phyloP scores from a whole-genome alignment of 2,888 invertebrate species.

The Hermaeophaga mercurialis region DNA sequence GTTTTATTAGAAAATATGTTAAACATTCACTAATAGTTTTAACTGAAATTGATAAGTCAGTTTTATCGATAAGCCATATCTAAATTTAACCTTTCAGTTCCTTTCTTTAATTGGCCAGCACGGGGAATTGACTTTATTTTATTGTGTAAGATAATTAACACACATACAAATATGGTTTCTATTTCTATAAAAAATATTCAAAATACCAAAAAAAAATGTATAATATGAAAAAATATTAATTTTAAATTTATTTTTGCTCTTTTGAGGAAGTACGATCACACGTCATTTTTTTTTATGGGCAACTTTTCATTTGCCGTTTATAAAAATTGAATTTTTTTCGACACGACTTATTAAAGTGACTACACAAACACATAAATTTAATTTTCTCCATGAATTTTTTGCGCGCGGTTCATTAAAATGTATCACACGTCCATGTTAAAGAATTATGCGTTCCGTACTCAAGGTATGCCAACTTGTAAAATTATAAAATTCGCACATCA shows the following conservation, averaged over 20 bases:
- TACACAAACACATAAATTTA: too few relatives aligned
- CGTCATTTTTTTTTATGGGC: too few relatives aligned
- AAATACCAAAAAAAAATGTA: too few relatives aligned
- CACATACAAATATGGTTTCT: neutral
- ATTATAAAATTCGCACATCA: neutral
- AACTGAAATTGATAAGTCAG: neutral
- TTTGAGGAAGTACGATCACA: too few relatives aligned
- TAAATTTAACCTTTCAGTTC: constrained; percentile 19
- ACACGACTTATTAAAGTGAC: too few relatives aligned
- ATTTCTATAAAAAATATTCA: too few relatives aligned
- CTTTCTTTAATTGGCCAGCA: constrained; percentile 14
- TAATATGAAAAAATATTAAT: too few relatives aligned
- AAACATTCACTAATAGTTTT: neutral
- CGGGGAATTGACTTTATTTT: too few relatives aligned
- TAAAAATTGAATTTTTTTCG: too few relatives aligned
- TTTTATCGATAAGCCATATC: constrained; percentile 15
- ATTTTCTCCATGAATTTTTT: too few relatives aligned
- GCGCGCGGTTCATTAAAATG: constrained; percentile 5
- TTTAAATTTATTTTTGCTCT: too few relatives aligned
- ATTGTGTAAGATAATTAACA: neutral
- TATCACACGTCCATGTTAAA: neutral
- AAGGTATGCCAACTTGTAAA: constrained; percentile 12
- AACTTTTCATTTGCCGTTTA: too few relatives aligned
- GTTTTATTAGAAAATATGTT: neutral
- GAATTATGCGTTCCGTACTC: neutral